These are phyloP conservation scores for Polietes domitor DNA, from an alignment of 2,888 invertebrate species.

Conservation along the genomic window DNA sequence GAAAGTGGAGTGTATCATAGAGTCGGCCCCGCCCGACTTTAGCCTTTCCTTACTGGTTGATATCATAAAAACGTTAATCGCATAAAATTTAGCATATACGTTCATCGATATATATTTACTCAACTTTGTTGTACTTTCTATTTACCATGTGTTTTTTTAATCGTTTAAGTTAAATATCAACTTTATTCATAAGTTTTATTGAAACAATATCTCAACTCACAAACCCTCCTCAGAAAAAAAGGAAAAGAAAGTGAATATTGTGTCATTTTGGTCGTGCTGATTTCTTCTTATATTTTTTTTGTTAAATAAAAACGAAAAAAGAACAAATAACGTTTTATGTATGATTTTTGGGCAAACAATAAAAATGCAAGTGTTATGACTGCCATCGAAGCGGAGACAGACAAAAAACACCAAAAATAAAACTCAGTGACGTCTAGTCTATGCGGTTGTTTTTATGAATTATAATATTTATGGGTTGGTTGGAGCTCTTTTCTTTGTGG, in stretches of 20 bases:
- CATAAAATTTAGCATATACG: too few relatives aligned
- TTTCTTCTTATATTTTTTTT: neutral
- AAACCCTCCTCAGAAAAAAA: neutral
- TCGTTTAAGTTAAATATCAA: neutral
- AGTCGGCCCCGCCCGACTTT: too few relatives aligned
- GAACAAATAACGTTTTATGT: neutral
- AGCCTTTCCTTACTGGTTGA: too few relatives aligned
- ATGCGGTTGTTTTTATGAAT: constrained; percentile 2
- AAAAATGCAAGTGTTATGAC: constrained; percentile 8
- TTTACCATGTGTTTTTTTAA: neutral
- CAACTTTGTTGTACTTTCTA: neutral
- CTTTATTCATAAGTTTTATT: constrained; percentile 27
- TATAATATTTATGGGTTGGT: constrained; percentile 7
- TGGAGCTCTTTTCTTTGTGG: neutral
- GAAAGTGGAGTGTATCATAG: too few relatives aligned
- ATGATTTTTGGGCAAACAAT: constrained; percentile 6
- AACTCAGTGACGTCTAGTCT: neutral
- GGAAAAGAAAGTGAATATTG: constrained; percentile 64
- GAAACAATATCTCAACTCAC: neutral
- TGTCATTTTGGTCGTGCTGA: constrained; percentile 54
- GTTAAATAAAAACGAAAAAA: neutral
- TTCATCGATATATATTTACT: neutral
- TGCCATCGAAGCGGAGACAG: neutral
- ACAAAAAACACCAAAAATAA: neutral
- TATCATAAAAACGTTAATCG: neutral